phyloP scores from a whole-genome alignment of 2,888 invertebrate genomes.

The Harmothoe impar region DNA sequence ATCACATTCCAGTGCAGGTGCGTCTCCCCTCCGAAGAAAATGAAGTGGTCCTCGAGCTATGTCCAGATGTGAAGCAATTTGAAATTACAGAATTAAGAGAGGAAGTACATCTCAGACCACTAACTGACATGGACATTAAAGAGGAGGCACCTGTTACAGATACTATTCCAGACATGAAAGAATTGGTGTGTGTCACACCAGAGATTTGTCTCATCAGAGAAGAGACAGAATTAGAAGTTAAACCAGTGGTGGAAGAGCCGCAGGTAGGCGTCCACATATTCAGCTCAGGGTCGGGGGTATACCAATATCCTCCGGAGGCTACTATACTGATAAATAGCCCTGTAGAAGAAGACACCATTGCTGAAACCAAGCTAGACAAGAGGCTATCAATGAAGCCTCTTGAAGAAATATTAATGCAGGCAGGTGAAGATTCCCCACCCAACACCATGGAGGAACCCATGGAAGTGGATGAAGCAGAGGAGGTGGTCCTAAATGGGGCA shows the following conservation, averaged over 20 bases:
- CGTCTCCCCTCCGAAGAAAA: constrained; percentile 32
- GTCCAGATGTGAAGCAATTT: not conserved
- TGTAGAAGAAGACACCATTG: not conserved
- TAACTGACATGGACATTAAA: not conserved
- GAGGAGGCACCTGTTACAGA: constrained; percentile 5
- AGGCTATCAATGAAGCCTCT: not conserved
- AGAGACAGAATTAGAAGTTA: not conserved
- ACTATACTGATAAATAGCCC: not conserved
- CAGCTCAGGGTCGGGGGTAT: not conserved
- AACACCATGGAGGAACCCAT: not conserved
- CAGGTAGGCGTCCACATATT: constrained; percentile 22
- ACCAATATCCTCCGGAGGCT: constrained; percentile 19
- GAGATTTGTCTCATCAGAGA: not conserved
- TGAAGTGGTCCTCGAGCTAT: constrained; percentile 41
- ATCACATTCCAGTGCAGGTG: constrained; percentile 56
- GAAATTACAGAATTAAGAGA: constrained; percentile 1
- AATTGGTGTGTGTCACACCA: not conserved
- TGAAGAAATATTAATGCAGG: not conserved
- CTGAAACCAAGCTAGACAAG: not conserved
- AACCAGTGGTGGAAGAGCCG: not conserved
- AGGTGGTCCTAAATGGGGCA: not conserved
- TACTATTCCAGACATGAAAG: not conserved
- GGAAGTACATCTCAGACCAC: not conserved
- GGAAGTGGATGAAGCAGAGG: constrained; percentile 34
- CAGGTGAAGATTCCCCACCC: not conserved